Evolutionary conservation across 2,797 vertebrate species (phyloP), one percentile per base, ranked within the genome.

Genomic region (Bryconaethiops microstoma): DNA sequence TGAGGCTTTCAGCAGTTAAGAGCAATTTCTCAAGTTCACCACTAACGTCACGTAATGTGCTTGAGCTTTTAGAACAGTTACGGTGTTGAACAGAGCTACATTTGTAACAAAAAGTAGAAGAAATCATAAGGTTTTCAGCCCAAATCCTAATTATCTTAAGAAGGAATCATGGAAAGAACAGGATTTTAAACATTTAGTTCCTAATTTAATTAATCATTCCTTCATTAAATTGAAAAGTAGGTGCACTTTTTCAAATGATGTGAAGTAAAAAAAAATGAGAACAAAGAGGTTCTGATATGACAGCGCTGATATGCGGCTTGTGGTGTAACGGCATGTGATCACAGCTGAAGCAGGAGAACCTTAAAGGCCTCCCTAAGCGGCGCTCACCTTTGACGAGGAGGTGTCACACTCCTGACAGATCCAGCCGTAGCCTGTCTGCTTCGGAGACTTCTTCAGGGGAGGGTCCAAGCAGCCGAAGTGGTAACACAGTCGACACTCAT

Each of bases 321-420:
- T 9, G 39, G 19, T 60, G 10, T 48, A 23, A 40, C 5, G 55
- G 48, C 16, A 19, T 39, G 59, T 6, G 57, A 64, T 45, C 21
- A 45, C 14, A 13, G 35, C 72, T 79, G 48, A 57, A 40, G 64
- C 17, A 25, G 48, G 16, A 39, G 29, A 76, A 10, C 45, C n/a
- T 10, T 42, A 42, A 69, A 50, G 23, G 35, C 23, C 62, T 74
- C 75, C 39, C 78, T 10, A 16, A 21, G 52, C 23, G 45, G 74
- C 79, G 67, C 83, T 85, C 45, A 99, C 98, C 96, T 98, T 98
- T 80, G 97, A 98, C 84, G 97, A 97, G 5, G 96, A 97, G 67
- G 95, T 97, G 91, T 99, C 98, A 92, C 98, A 99, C 84, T 99
- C 97, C 89, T 99, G 97, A 93, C 97, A 99, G 92, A 99, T 99